Evolutionary conservation across 2,797 vertebrate genomes (phyloP), one percentile per base, ranked within the genome.

Genomic region (Pseudochromis fuscus): DNA sequence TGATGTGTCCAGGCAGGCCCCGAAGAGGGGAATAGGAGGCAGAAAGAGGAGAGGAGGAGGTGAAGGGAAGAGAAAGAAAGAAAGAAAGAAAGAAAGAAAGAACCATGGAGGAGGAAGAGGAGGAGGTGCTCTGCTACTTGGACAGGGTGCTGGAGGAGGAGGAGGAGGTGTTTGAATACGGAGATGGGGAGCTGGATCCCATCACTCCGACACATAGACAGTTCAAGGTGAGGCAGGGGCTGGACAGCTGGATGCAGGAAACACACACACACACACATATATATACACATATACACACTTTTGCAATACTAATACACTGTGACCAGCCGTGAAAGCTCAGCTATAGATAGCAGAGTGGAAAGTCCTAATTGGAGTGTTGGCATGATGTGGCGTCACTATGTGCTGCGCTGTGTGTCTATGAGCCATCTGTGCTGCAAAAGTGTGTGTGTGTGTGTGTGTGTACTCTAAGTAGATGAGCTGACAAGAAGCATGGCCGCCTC

Each of bases 21-120:
- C 76, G 81, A 83, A 74, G 64, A 81, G 68, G 71, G 75, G 67
- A 71, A 63, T 28, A 56, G 35, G 53, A 16, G 79, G 72, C 67
- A 58, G 75, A 63, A 71, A 84, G 72, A 75, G 83, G 56, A 77
- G 44, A 78, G 66, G 27, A 77, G 53, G 79, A 55, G 58, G 46
- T 23, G 53, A 62, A 23, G 45, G 56, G 63, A 18, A 61, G 18
- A n/a, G 46, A 21, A 65, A 27, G 50, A 24, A 60, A 9, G 49
- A 49, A 55, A 37, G 67, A 55, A 53, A 28, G 27, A 60, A 9
- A 52, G 51, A 55, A 37, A 69, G 57, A 53, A 28, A 64, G 50
- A 79, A 94, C 86, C 92, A 97, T 97, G 96, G 95, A 96, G 89
- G 96, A 98, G 83, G 97, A 97, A 86, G 97, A 98, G 89, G 97